phyloP scores from a whole-genome alignment of 2,113 vertebrate genomes.

The Balaeniceps rex region DNA sequence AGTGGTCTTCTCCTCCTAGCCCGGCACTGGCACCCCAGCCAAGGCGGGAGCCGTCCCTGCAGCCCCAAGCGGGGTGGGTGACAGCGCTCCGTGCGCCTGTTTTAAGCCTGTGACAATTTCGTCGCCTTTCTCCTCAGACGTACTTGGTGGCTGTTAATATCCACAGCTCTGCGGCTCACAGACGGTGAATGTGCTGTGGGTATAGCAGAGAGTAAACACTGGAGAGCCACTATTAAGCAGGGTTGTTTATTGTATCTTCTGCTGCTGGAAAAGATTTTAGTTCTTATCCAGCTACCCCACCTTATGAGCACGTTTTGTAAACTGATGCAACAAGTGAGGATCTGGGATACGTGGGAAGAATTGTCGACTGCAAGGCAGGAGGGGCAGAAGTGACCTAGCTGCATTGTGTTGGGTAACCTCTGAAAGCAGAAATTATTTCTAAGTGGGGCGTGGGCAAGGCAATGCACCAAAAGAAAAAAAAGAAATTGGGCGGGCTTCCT shows the following conservation, averaged over 20 bases:
- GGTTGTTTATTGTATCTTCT: accelerated
- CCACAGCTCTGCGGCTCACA: background rate
- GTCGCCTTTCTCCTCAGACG: background rate
- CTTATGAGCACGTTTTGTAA: accelerated
- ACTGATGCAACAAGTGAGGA: background rate
- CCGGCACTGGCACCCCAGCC: no score
- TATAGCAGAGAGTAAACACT: no score
- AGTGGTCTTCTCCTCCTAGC: accelerated
- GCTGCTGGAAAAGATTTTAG: background rate
- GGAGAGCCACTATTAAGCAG: background rate
- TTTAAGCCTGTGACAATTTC: background rate
- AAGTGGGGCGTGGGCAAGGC: background rate
- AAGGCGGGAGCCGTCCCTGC: background rate
- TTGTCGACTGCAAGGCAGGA: background rate
- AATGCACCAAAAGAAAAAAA: background rate
- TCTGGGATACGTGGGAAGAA: background rate
- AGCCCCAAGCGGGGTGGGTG: background rate
- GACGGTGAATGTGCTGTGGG: accelerated
- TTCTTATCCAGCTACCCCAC: accelerated
- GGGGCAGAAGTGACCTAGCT: background rate
- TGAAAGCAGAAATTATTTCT: background rate
- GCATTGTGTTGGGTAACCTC: accelerated
- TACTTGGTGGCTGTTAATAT: accelerated
- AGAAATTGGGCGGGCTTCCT: background rate
- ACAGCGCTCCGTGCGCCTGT: background rate